Conservation (phyloP, 2,888 invertebrate species). For the Heteromurus nitidus region DNA sequence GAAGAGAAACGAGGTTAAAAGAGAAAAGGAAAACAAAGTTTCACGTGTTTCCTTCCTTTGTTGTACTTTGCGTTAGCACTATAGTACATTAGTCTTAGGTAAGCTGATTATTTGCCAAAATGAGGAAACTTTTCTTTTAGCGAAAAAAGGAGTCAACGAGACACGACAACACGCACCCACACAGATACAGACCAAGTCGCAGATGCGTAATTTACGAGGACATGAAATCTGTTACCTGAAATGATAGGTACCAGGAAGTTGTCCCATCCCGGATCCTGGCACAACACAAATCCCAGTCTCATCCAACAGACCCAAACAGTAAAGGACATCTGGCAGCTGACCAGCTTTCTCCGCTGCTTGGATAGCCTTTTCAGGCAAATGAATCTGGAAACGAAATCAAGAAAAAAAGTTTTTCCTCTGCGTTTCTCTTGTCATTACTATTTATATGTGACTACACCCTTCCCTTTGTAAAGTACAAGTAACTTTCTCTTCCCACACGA, state of each 20-base stretch:
- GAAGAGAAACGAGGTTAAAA: conserved; percentile 51
- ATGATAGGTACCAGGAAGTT: conserved; percentile 93
- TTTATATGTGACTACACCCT: no score
- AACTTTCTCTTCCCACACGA: no score
- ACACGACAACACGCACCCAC: not conserved
- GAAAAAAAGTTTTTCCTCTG: not conserved
- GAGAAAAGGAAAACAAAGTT: not conserved
- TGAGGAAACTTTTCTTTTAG: not conserved
- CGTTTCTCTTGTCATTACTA: no score
- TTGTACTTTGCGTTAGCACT: no score
- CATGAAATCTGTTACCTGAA: conserved; percentile 80
- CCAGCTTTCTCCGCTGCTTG: conserved; percentile 85
- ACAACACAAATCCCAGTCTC: conserved; percentile 86
- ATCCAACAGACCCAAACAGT: conserved; percentile 93
- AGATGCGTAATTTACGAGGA: no score
- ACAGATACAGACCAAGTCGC: not conserved
- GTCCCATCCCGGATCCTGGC: conserved; percentile 96
- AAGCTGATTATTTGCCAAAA: not conserved
- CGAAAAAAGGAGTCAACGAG: not conserved
- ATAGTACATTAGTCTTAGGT: no score
- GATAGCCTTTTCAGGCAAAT: conserved; percentile 88
- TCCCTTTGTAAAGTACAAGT: no score
- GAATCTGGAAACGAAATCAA: conserved; percentile 77
- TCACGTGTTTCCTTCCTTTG: not conserved
- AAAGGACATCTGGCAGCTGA: conserved; percentile 90